phyloP scores from a whole-genome alignment of 2,888 invertebrate species.

The Thymelicus acteon region DNA sequence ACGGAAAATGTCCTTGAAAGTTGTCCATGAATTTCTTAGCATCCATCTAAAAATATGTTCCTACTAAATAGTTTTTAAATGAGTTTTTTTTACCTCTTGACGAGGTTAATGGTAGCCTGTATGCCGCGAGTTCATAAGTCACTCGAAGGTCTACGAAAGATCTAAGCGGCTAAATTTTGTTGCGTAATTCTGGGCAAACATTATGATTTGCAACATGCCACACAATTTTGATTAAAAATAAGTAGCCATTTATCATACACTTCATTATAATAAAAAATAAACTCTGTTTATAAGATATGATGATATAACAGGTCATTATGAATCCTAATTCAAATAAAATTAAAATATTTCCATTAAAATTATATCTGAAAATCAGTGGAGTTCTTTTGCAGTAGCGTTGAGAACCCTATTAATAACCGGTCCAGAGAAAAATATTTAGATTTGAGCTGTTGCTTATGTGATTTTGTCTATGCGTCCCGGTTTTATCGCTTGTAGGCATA shows the following conservation, averaged over 20 bases:
- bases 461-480: conserved; percentile 40
- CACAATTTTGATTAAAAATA: too few species aligned
- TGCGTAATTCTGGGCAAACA: not conserved
- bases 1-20: too few species aligned
- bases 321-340: not conserved
- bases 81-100: not conserved
- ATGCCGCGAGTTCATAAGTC: not conserved
- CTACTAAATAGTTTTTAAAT: not conserved
- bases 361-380: not conserved
- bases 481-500: conserved; percentile 40
- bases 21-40: not conserved
- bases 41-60: not conserved
- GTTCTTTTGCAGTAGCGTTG: not conserved
- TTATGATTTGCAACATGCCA: too few species aligned
- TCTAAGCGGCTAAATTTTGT: not conserved
- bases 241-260: too few species aligned
- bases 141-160: not conserved
- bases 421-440: conserved; percentile 19
- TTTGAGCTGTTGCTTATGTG: conserved; percentile 29
- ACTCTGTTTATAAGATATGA: not conserved
- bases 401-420: conserved; percentile 2
- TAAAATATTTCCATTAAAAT: too few species aligned
- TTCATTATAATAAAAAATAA: not conserved
- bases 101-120: not conserved
- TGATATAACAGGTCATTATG: not conserved